phyloP scores from a whole-genome alignment of 2,888 invertebrate species.

The Drosophila algonquin region DNA sequence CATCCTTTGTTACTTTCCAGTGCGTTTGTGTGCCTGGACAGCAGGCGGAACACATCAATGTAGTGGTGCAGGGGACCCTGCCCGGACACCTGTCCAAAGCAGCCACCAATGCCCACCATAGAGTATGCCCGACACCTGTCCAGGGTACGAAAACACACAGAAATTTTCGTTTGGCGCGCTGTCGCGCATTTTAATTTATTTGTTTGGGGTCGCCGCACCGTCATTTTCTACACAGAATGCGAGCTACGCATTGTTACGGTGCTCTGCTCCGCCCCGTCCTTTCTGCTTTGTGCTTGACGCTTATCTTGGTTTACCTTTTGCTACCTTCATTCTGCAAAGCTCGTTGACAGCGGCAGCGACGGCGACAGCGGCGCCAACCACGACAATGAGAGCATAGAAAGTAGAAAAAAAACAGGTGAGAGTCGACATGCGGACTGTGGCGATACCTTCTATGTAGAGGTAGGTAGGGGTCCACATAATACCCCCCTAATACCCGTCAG shows the following conservation, averaged over 20 bases:
- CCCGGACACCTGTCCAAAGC: too few relatives aligned
- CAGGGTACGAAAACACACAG: background rate
- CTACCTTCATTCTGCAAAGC: slow-evolving; percentile 13
- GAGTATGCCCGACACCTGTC: slow-evolving; percentile 7
- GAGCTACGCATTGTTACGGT: slow-evolving; percentile 55
- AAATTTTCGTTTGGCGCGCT: slow-evolving; percentile 67
- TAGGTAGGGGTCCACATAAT: too few relatives aligned
- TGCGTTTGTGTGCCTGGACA: too few relatives aligned
- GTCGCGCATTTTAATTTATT: slow-evolving; percentile 82
- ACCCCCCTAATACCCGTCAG: background rate
- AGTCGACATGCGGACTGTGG: background rate
- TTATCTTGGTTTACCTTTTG: slow-evolving; percentile 71
- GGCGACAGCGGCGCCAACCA: slow-evolving; percentile 58
- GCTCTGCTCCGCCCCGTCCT: slow-evolving; percentile 28
- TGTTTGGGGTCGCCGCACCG: slow-evolving; percentile 68
- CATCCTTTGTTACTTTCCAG: background rate
- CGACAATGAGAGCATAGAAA: slow-evolving; percentile 8
- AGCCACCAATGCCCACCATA: background rate
- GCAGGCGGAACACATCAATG: too few relatives aligned
- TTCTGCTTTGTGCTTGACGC: slow-evolving; percentile 47
- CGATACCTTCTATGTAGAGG: background rate
- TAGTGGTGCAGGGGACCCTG: too few relatives aligned
- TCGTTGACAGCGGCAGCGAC: slow-evolving; percentile 45
- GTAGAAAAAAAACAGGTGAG: background rate
- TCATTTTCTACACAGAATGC: slow-evolving; percentile 69